phyloP scores from a whole-genome alignment of 2,888 invertebrate genomes.

The Cactoblastis cactorum region DNA sequence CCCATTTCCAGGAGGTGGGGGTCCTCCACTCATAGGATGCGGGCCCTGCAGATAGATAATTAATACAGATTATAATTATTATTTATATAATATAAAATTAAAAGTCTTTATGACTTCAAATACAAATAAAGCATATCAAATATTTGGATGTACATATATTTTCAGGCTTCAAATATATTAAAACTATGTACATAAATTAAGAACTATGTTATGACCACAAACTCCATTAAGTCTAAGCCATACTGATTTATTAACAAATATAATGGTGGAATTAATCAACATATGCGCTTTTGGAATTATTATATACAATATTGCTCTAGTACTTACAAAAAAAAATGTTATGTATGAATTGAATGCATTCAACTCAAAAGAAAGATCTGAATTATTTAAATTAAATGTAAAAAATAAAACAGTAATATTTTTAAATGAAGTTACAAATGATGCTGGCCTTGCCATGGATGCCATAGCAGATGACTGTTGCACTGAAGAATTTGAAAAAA shows the following conservation, averaged over 20 bases:
- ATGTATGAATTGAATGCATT: slow-evolving; percentile 57
- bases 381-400: slow-evolving; percentile 41
- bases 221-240: neutral
- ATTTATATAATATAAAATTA: neutral
- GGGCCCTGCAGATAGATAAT: too few relatives aligned
- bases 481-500: slow-evolving; percentile 37
- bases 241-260: neutral
- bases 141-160: too few relatives aligned
- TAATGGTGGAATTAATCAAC: neutral
- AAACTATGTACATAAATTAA: too few relatives aligned
- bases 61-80: neutral
- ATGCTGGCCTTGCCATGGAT: slow-evolving; percentile 56
- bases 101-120: too few relatives aligned
- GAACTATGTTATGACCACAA: too few relatives aligned
- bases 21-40: slow-evolving; percentile 68
- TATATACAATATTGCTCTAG: neutral
- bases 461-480: slow-evolving; percentile 39
- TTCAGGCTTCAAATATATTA: too few relatives aligned
- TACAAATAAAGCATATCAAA: too few relatives aligned
- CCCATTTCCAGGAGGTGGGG: slow-evolving; percentile 64
- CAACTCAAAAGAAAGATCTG: slow-evolving; percentile 46
- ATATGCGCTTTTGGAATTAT: neutral
- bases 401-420: slow-evolving; percentile 38
- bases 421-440: slow-evolving; percentile 58
- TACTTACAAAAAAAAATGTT: neutral